These are phyloP conservation scores for Pseudorasbora parva DNA, from an alignment of 2,113 vertebrate genomes.

Conservation along the genomic window DNA sequence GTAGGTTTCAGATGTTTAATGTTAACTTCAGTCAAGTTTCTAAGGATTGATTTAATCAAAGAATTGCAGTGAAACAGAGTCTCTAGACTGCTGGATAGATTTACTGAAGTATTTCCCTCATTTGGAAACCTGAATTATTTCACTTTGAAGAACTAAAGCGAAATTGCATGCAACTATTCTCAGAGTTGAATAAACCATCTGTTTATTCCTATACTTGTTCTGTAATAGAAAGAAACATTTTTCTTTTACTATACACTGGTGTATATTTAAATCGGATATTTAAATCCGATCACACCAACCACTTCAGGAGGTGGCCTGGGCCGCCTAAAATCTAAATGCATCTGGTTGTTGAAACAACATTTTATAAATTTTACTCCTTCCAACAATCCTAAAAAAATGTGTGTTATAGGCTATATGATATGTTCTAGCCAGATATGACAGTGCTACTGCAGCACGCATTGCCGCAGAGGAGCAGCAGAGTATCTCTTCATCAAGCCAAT, in stretches of 20 bases:
- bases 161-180: background rate
- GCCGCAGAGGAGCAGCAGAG: too few species aligned
- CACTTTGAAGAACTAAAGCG: background rate
- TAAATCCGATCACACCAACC: too few species aligned
- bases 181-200: background rate
- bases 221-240: background rate
- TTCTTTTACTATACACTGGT: background rate
- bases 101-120: background rate
- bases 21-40: background rate
- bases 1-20: background rate
- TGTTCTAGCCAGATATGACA: too few species aligned
- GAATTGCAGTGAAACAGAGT: background rate
- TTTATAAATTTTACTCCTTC: too few species aligned
- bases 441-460: too few species aligned
- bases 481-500: too few species aligned
- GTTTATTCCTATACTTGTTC: background rate
- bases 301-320: too few species aligned
- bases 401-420: too few species aligned
- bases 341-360: too few species aligned
- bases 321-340: too few species aligned
- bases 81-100: background rate
- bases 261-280: too few species aligned
- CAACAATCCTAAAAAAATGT: too few species aligned
- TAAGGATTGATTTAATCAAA: background rate
- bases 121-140: conserved; percentile 1